A percentile compares a stretch with the other conserved stretches of the same genome.
These are phyloP conservation scores for Corythucha ciliata DNA, from an alignment of 2,888 invertebrate species.

Conservation along the genomic window DNA sequence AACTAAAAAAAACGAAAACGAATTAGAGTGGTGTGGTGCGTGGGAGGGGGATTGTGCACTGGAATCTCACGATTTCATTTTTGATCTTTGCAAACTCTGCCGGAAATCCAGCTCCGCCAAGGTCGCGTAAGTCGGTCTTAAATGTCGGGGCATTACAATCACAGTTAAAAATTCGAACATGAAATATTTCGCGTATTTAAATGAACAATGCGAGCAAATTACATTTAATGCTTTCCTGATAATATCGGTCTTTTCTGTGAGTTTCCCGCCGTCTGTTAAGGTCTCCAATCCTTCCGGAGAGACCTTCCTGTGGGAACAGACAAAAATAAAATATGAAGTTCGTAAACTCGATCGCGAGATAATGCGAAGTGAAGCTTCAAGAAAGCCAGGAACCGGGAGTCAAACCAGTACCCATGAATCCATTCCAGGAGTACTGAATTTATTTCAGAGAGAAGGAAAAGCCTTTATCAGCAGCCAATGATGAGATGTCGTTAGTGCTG, in stretches of 20 bases:
- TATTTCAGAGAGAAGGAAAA: too few species aligned
- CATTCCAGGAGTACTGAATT: too few species aligned
- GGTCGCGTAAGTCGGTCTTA: slow-evolving; percentile 68
- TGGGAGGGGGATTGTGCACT: background rate
- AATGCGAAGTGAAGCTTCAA: too few species aligned
- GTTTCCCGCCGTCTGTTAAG: slow-evolving; percentile 54
- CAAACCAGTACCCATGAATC: too few species aligned
- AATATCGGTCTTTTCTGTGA: slow-evolving; percentile 54
- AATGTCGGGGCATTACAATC: slow-evolving; percentile 38
- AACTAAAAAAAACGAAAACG: slow-evolving; percentile 42
- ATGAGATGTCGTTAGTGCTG: too few species aligned
- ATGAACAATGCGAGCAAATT: slow-evolving; percentile 2
- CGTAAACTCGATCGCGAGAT: too few species aligned
- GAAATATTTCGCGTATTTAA: background rate
- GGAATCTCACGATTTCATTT: slow-evolving; percentile 43
- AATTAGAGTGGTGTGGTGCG: background rate
- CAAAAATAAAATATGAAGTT: too few species aligned
- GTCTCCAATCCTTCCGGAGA: slow-evolving; percentile 60
- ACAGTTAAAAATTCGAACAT: slow-evolving; percentile 6
- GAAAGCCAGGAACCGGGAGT: too few species aligned
- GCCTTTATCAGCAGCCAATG: too few species aligned
- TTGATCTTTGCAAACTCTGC: slow-evolving; percentile 54
- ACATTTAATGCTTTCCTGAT: slow-evolving; percentile 48
- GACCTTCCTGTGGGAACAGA: slow-evolving; percentile 51
- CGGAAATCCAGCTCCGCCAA: slow-evolving; percentile 65